Conservation (phyloP, 2,113 vertebrate genomes). For the Naja naja region DNA sequence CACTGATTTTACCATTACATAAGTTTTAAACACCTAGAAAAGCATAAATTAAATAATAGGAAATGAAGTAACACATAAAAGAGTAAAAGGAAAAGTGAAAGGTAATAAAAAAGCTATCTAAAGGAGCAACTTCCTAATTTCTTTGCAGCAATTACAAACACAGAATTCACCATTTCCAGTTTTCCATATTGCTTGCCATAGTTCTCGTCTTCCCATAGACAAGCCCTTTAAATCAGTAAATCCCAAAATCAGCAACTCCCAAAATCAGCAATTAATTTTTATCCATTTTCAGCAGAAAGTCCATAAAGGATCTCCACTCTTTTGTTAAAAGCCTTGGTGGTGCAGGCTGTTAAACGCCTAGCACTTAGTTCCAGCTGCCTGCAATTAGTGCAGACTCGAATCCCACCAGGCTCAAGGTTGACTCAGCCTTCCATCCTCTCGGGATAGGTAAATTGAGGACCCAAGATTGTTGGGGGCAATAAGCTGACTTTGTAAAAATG, state of each 20-base stretch:
- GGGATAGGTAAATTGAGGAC: too few relatives aligned
- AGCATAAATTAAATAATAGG: background rate
- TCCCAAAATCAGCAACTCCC: background rate
- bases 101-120: background rate
- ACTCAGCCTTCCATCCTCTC: too few relatives aligned
- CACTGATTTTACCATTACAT: background rate
- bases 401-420: too few relatives aligned
- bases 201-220: background rate
- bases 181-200: background rate
- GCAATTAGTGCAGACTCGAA: too few relatives aligned
- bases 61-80: background rate
- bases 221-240: background rate
- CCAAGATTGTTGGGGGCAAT: too few relatives aligned
- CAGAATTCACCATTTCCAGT: background rate
- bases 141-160: background rate
- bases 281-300: background rate
- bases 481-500: too few relatives aligned
- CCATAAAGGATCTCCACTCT: background rate
- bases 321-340: too few relatives aligned
- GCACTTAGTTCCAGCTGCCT: too few relatives aligned
- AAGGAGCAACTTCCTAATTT: background rate
- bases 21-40: background rate
- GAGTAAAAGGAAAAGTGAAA: too few relatives aligned
- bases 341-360: too few relatives aligned
- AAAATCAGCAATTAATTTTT: background rate